A percentile compares a stretch with the other conserved stretches of the same genome.
phyloP scores from a whole-genome alignment of 2,888 invertebrate genomes.

The Ochropleura leucogaster region DNA sequence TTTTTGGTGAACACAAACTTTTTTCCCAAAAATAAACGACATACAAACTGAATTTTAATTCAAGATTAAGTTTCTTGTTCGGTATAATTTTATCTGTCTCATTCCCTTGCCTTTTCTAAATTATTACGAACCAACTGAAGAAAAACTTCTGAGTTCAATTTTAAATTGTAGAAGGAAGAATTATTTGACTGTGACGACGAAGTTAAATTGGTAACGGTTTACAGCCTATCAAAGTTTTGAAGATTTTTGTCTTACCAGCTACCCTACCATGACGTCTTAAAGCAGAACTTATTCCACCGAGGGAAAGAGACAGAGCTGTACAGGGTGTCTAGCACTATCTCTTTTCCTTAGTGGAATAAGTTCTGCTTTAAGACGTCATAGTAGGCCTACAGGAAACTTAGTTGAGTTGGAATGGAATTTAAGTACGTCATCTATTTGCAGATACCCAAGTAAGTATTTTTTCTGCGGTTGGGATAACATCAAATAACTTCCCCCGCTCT shows the following conservation, averaged over 20 bases:
- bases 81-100: conserved; percentile 46
- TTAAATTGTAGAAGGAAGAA: conserved; percentile 44
- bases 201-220: conserved; percentile 57
- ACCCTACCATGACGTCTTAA: too few relatives aligned
- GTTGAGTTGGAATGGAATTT: conserved; percentile 4
- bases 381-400: too few relatives aligned
- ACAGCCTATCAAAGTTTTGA: conserved; percentile 46
- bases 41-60: conserved; percentile 39
- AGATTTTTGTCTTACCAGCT: conserved; percentile 20
- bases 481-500: too few relatives aligned
- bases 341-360: too few relatives aligned
- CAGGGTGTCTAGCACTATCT: too few relatives aligned
- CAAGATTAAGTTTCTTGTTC: conserved; percentile 31
- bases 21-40: conserved; percentile 17
- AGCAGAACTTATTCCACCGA: too few relatives aligned
- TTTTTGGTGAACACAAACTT: too few relatives aligned
- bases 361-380: too few relatives aligned
- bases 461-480: background rate
- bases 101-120: conserved; percentile 38
- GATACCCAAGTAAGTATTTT: background rate
- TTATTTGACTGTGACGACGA: conserved; percentile 47
- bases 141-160: conserved; percentile 41
- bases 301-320: too few relatives aligned
- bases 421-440: background rate
- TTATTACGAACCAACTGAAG: conserved; percentile 48